Evolutionary conservation across 1,140 invertebrate genomes (phyloP), one percentile per base, ranked within the genome.

Genomic region (Monomorium pharaonis): DNA sequence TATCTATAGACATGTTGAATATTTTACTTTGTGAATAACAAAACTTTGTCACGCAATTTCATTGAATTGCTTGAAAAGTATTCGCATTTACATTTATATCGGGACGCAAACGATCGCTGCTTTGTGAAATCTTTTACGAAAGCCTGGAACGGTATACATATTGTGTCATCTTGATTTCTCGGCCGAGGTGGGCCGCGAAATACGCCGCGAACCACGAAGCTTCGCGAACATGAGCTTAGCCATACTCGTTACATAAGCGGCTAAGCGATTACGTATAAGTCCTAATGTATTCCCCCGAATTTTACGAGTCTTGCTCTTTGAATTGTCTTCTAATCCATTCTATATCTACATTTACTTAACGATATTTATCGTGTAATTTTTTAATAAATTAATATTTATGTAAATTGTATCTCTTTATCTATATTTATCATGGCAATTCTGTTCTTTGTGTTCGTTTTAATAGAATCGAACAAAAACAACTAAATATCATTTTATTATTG

Each of bases 101-200:
- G 37, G 3, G 18, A 33, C 24, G 14, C 24, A 51, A 74, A 24
- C 42, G 27, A 83, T 74, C 21, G 21, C 14, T 21, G 47, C 62
- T 67, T 69, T 54, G 33, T 56, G 67, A 83, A 83, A 74, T 60
- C 54, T 72, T 83, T 83, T 58, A 60, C 7, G 78, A 83, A 83
- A 83, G 67, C 18, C 18, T 58, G 51, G 7, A 72, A 58, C 65
- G 37, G 49, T 56, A 56, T 12, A 42, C 37, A 69, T 54, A 83
- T 83, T 83, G 78, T 83, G 78, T 60, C 67, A 83, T 83, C 78
- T 83, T 60, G 78, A 83, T 84, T 86, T 86, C 80, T 89, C 77
- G 63, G 58, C 63, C 44, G 63, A 86, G 69, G 67, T 60, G 69
- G 62, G 63, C 83, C 83, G 74, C 85, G 85, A 78, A 75, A 72